phyloP scores from a whole-genome alignment of 2,888 invertebrate species.

The Chouioia cunea region DNA sequence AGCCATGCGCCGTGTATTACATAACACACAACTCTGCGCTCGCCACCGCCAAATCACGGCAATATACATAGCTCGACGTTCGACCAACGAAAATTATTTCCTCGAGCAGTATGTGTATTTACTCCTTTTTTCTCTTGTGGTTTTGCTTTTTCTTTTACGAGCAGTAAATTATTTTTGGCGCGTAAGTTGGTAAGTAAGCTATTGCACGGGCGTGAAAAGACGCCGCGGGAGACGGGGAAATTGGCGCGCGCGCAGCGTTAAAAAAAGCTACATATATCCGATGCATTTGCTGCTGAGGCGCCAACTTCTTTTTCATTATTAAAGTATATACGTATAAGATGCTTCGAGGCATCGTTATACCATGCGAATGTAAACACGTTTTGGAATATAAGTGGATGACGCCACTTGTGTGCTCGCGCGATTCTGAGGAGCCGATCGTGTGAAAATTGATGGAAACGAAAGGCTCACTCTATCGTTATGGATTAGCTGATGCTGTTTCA shows the following conservation, averaged over 20 bases:
- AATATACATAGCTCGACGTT: background rate
- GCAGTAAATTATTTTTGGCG: conserved; percentile 36
- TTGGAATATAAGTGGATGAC: conserved; percentile 4
- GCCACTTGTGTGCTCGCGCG: conserved; percentile 15
- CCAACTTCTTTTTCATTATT: background rate
- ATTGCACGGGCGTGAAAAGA: conserved; percentile 31
- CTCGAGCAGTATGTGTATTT: conserved; percentile 14
- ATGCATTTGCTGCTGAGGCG: too few species aligned
- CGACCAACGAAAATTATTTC: conserved; percentile 25
- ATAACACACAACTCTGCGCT: background rate
- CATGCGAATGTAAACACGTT: conserved; percentile 29
- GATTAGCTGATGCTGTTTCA: too few species aligned
- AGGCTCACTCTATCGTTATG: background rate
- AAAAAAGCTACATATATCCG: conserved; percentile 12
- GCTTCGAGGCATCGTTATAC: conserved; percentile 38
- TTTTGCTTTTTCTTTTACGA: conserved; percentile 33
- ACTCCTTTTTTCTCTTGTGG: conserved; percentile 6
- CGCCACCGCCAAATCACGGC: conserved; percentile 9
- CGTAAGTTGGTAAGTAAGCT: conserved; percentile 8
- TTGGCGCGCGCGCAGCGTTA: conserved; percentile 19
- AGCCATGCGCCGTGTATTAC: conserved; percentile 15
- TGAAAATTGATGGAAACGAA: conserved; percentile 40
- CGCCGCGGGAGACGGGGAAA: conserved; percentile 42
- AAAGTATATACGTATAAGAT: background rate
- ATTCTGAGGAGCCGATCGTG: conserved; percentile 23